Percentiles rank a stretch among this genome's conserved stretches.
These are phyloP conservation scores for Megatriorchis doriae DNA, from an alignment of 2,113 vertebrate species.

Conservation along the genomic window DNA sequence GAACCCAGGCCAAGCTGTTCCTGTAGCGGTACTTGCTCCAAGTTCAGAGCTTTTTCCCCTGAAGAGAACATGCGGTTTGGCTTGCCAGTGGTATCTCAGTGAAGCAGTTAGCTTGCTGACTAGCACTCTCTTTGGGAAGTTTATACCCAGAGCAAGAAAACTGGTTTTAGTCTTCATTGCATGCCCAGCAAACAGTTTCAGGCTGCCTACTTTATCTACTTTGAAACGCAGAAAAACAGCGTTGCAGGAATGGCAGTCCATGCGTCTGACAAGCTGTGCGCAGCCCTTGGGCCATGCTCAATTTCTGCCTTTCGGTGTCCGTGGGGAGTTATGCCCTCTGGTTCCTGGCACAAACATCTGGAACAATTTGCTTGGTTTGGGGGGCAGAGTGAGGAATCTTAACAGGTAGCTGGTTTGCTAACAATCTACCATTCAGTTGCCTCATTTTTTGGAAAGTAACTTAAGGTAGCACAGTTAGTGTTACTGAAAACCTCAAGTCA, in stretches of 20 bases:
- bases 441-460: not conserved
- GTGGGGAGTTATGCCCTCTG: rapidly evolving
- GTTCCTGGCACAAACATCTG: not conserved
- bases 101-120: not conserved
- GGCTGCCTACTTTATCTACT: not conserved
- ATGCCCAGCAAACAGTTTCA: not conserved
- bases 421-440: not conserved
- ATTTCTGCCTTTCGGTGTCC: not conserved
- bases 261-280: no score
- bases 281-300: not conserved
- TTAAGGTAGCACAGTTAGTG: not conserved
- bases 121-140: not conserved
- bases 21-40: not conserved
- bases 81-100: not conserved
- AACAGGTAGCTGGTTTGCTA: not conserved
- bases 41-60: not conserved
- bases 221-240: not conserved
- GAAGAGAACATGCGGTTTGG: rapidly evolving
- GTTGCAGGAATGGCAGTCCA: rapidly evolving
- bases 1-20: not conserved
- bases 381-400: not conserved
- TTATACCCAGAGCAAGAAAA: not conserved
- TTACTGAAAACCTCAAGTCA: not conserved
- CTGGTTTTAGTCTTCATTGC: not conserved
- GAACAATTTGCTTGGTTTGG: not conserved